These are phyloP conservation scores for Ia io DNA, from an alignment of 2,113 vertebrate species.

Conservation along the genomic window DNA sequence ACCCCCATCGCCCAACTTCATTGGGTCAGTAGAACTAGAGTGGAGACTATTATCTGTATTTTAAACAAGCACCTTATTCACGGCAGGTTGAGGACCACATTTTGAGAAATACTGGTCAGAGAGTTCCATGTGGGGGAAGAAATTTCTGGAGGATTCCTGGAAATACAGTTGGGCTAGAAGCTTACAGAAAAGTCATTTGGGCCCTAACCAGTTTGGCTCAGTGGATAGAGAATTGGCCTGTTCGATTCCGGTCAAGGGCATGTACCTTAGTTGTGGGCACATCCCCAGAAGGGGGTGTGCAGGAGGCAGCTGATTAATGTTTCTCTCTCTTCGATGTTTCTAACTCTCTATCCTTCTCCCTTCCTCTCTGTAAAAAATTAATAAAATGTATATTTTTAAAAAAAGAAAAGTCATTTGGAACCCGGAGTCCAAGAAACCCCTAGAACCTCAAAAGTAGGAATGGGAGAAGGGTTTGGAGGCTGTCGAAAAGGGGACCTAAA, in stretches of 20 bases:
- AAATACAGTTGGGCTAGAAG: background rate
- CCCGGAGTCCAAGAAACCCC: background rate
- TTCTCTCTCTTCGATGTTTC: no score
- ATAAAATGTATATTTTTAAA: no score
- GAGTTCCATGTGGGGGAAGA: background rate
- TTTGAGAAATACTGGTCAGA: background rate
- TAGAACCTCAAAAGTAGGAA: background rate
- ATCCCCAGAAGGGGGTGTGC: no score
- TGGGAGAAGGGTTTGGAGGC: background rate
- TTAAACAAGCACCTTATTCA: background rate
- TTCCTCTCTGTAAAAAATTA: no score
- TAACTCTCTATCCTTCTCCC: no score
- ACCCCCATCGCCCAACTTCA: accelerated
- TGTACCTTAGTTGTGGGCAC: no score
- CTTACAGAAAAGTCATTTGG: background rate
- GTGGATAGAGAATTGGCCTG: no score
- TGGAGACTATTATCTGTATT: background rate
- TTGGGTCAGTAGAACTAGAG: background rate
- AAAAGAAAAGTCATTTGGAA: background rate
- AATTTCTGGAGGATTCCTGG: background rate
- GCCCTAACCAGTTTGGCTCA: no score
- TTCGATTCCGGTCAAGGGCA: no score
- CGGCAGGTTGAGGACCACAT: background rate
- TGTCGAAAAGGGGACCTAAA: background rate
- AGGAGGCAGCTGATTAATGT: no score